Conservation (phyloP, 2,113 vertebrate species). For the Pluvianellus socialis region DNA sequence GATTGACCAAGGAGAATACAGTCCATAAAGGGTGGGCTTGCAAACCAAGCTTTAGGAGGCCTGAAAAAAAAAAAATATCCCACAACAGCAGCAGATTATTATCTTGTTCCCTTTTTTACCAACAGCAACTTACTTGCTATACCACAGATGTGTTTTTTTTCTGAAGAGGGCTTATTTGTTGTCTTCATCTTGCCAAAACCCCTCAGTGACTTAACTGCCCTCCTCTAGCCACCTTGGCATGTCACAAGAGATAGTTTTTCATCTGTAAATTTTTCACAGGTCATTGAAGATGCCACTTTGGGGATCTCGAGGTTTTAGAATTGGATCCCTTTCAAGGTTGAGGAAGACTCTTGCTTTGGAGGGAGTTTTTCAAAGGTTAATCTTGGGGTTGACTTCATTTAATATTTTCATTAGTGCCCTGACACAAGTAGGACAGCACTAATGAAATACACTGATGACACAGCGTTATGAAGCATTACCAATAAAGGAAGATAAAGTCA, state of each 20-base stretch:
- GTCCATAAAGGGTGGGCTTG: not conserved
- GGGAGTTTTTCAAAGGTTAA: not conserved
- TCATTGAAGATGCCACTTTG: not conserved
- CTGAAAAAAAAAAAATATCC: not conserved
- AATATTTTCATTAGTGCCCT: not conserved
- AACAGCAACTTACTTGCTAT: not conserved
- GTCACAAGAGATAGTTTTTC: not conserved
- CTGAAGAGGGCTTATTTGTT: not conserved
- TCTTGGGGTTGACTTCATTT: not conserved
- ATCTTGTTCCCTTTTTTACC: not conserved
- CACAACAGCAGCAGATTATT: not conserved
- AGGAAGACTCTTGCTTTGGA: not conserved
- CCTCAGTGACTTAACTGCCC: not conserved
- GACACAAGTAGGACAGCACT: not conserved
- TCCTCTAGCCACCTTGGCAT: not conserved
- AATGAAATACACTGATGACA: not conserved
- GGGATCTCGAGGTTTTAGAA: not conserved
- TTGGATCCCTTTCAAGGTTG: not conserved
- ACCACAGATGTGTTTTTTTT: not conserved
- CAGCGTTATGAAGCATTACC: not conserved
- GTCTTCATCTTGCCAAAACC: not conserved
- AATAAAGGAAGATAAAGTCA: not conserved
- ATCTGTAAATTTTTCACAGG: not conserved
- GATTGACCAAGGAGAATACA: not conserved
- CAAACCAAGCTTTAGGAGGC: not conserved